Conservation (phyloP, 2,113 vertebrate species). For the Nymphicus hollandicus region DNA sequence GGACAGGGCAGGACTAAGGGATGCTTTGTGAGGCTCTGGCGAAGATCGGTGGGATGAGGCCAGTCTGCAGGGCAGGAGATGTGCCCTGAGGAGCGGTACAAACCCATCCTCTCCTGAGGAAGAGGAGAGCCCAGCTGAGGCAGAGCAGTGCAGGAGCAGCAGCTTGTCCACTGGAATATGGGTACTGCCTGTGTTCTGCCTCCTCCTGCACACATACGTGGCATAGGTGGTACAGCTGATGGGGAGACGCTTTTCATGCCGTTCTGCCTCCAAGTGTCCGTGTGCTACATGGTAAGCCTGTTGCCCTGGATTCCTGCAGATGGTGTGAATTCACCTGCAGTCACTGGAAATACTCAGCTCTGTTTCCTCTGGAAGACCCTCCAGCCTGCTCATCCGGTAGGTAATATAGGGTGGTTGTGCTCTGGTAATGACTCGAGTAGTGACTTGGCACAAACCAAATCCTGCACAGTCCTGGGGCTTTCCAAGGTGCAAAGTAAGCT, state of each 20-base stretch:
- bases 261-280: not conserved
- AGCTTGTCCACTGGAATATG: rapidly evolving
- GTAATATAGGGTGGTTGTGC: not conserved
- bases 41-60: not conserved
- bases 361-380: not conserved
- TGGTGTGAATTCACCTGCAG: not conserved
- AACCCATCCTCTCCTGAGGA: not conserved
- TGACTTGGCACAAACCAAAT: not conserved
- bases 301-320: rapidly evolving
- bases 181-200: not conserved
- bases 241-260: rapidly evolving
- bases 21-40: not conserved
- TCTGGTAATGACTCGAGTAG: not conserved
- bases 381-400: not conserved
- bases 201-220: rapidly evolving
- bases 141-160: not conserved
- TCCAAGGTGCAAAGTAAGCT: not conserved
- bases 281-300: not conserved
- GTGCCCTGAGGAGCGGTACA: not conserved
- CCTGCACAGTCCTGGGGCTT: not conserved
- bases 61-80: rapidly evolving
- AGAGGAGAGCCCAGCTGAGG: not conserved
- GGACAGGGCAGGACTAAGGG: not conserved
- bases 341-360: not conserved
- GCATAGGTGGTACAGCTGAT: not conserved